These are phyloP conservation scores for Agriopis leucophaearia DNA, from an alignment of 2,888 invertebrate genomes.

Conservation along the genomic window DNA sequence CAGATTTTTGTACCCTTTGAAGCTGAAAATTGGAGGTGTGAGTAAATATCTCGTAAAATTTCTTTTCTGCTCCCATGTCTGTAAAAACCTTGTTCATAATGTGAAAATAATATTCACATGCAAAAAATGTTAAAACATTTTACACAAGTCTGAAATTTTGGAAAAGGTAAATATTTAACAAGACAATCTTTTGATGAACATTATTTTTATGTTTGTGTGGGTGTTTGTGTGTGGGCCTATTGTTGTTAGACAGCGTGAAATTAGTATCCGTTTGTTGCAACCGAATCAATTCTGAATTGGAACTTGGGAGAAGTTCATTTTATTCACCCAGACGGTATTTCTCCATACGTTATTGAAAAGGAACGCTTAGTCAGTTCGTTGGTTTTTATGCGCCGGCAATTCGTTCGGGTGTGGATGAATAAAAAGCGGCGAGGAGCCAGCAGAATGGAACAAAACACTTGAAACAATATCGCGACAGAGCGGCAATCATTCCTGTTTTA, in stretches of 20 bases:
- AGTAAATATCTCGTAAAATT: constrained; percentile 43
- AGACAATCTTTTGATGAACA: constrained; percentile 19
- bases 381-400: constrained; percentile 63
- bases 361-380: constrained; percentile 56
- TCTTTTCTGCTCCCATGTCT: constrained; percentile 34
- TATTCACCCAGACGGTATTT: constrained; percentile 41
- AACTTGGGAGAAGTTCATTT: constrained; percentile 24
- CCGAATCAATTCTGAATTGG: constrained; percentile 14
- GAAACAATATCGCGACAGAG: constrained; percentile 82
- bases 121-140: constrained; percentile 33
- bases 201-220: constrained; percentile 5
- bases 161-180: constrained; percentile 33
- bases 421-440: constrained; percentile 69
- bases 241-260: background rate
- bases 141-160: constrained; percentile 27
- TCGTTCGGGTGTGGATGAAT: constrained; percentile 69
- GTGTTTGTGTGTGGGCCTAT: background rate
- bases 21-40: constrained; percentile 46
- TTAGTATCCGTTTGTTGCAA: constrained; percentile 6
- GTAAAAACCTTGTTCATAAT: constrained; percentile 38
- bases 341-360: constrained; percentile 56
- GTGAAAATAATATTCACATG: constrained; percentile 36
- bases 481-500: constrained; percentile 85
- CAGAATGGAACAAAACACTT: constrained; percentile 79
- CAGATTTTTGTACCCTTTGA: constrained; percentile 45